These are phyloP conservation scores for Oreochromis mossambicus DNA, from an alignment of 2,797 vertebrate species.

Conservation along the genomic window DNA sequence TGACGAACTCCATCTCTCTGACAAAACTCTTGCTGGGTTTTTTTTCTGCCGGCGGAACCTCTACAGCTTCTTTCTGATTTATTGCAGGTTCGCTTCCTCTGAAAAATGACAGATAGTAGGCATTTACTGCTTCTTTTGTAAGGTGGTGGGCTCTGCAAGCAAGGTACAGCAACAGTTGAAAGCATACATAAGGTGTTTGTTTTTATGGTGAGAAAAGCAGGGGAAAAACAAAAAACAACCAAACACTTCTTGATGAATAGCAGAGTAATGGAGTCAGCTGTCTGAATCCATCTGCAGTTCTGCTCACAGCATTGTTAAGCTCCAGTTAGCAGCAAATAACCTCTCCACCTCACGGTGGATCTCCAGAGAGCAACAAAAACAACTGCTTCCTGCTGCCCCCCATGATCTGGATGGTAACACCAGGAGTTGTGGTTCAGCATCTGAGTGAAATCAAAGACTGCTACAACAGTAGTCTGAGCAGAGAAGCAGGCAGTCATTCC, in stretches of 20 bases:
- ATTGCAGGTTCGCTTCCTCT: constrained; percentile 30
- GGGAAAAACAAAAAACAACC: background rate
- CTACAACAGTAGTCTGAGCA: background rate
- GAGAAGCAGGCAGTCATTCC: background rate
- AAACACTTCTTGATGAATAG: background rate
- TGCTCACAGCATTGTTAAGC: background rate
- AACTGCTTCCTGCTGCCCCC: background rate
- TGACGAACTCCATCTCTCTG: constrained; percentile 71
- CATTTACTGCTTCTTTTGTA: background rate
- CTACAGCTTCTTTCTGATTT: constrained; percentile 7
- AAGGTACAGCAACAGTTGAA: background rate
- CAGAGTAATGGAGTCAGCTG: background rate
- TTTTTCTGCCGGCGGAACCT: constrained; percentile 16
- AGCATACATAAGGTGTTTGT: background rate
- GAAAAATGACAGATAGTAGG: background rate
- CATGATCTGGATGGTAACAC: background rate
- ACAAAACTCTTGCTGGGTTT: constrained; percentile 39
- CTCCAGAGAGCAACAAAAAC: background rate
- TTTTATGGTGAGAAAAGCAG: background rate
- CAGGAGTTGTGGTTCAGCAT: background rate
- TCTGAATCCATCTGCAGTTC: background rate
- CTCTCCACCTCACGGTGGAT: background rate
- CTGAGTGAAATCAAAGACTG: background rate
- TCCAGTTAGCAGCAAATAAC: background rate
- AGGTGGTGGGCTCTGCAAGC: background rate